These are phyloP conservation scores for Aplidium turbinatum DNA, from an alignment of 23 tunicate genomes.

Conservation along the genomic window DNA sequence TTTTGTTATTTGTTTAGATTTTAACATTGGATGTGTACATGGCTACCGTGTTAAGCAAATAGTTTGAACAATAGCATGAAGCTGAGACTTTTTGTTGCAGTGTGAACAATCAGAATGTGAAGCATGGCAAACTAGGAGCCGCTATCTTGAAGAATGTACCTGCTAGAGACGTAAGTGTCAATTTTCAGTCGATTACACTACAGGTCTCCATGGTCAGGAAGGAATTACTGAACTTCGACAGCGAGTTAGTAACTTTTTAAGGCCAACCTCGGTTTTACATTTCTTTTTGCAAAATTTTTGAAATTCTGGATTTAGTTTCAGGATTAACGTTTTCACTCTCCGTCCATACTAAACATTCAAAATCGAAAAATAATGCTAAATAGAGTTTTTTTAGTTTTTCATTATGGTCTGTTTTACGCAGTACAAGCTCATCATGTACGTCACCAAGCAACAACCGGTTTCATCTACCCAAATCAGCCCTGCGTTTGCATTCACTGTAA, in stretches of 20 bases:
- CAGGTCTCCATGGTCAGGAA: background rate
- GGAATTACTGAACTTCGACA: background rate
- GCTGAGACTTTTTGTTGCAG: constrained; percentile 16
- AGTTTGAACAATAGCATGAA: too few species aligned
- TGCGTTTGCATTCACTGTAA: constrained; percentile 62
- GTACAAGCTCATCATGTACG: constrained; percentile 85
- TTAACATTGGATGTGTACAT: too few species aligned
- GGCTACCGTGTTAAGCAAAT: background rate
- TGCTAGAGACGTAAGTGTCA: constrained; percentile 69
- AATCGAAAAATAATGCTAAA: too few species aligned
- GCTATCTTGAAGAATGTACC: constrained; percentile 70
- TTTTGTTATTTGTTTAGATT: too few species aligned
- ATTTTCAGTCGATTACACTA: background rate
- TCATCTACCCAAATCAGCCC: constrained; percentile 67
- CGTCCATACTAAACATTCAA: too few species aligned
- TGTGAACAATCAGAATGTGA: constrained; percentile 56
- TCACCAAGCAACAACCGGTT: constrained; percentile 88
- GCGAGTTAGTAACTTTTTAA: background rate
- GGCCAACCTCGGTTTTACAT: background rate
- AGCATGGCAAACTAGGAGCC: constrained; percentile 85
- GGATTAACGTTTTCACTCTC: too few species aligned
- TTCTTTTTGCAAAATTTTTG: background rate
- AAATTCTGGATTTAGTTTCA: background rate
- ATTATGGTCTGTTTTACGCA: too few species aligned
- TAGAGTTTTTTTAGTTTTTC: too few species aligned